Evolutionary conservation across 2,888 invertebrate genomes (phyloP).

Genomic region (Lycaena phlaeas): DNA sequence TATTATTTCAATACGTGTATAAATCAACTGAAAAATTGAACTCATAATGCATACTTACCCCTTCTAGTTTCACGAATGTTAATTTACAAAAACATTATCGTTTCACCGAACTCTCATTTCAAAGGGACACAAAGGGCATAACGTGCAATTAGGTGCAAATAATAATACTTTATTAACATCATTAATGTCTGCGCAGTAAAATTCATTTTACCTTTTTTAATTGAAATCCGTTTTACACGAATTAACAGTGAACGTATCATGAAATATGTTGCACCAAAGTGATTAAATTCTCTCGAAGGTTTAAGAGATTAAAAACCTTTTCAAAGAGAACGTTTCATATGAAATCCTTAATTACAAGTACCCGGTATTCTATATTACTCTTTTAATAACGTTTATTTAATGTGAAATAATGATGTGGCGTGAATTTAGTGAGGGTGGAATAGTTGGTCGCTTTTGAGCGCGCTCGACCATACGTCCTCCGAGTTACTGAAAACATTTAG

Average conservation of each 20-base stretch:
- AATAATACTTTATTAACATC: not conserved
- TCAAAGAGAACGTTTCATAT: constrained; percentile 7
- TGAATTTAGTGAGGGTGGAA: constrained; percentile 29
- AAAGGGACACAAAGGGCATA: too few species aligned
- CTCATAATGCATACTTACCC: too few species aligned
- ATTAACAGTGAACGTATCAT: constrained; percentile 8
- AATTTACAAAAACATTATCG: not conserved
- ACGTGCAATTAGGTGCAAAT: not conserved
- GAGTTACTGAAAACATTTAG: constrained; percentile 32
- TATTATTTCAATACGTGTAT: too few species aligned
- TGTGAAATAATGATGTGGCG: constrained; percentile 58
- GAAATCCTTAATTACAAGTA: constrained; percentile 10
- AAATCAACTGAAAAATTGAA: too few species aligned
- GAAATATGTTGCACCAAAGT: constrained; percentile 9
- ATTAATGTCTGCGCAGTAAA: not conserved
- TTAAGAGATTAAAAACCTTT: constrained; percentile 12
- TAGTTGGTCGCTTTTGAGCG: constrained; percentile 15
- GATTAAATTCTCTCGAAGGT: constrained; percentile 9
- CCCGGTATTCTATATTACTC: constrained; percentile 43
- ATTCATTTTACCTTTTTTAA: constrained; percentile 9
- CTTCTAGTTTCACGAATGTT: not conserved
- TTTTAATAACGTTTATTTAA: constrained; percentile 59
- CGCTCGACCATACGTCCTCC: constrained; percentile 32
- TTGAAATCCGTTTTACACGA: constrained; percentile 7
- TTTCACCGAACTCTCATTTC: not conserved